Base-by-base conservation (phyloP, 2,113 vertebrate species). In the Silurus glanis region DNA sequence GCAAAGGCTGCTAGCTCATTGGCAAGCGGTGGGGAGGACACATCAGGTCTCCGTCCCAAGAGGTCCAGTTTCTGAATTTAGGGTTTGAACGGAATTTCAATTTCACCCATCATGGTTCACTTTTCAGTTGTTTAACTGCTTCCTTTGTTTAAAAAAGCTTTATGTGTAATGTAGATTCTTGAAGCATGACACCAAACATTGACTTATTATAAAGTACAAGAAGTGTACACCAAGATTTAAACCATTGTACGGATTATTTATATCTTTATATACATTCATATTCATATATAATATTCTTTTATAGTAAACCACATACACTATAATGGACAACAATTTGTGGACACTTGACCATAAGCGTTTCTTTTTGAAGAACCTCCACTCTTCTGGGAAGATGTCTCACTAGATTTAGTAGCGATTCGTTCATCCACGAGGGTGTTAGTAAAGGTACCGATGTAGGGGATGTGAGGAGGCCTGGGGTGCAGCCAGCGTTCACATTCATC, bases 31-130 rank as follows among this genome's bases (percentile, higher is more conserved):
- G 0, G 96, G 94, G 81, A 93, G 93, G 83, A 94, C 94, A 1
- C 96, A 97, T 86, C 95, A 96, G 4, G 96, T 97, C 88, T 91
- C 91, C 0, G 94, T 97, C 3, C 96, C 96, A 23, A 82, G 81
- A 94, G 96, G 96, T 96, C 89, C 14, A 10, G 2, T 45, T 59
- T 76, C 59, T 19, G 21, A 25, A 19, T 84, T 62, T 47, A 21
- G 37, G 19, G 61, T 51, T 55, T 19, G 5, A 47, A 47, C 45
- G 6, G 17, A 17, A 21, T 74, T 47, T 8, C 1, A 14, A 8
- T 72, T 45, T 19, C 21, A 12, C 47, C 0, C 47, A 51, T 23
- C 69, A 72, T n/a, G n/a, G 75, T 25, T 37, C 55, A 4, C 13
- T 67, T 51, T 66, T 53, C 23, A 25, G 13, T 82, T 82, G 14